Evolutionary conservation across 2,797 vertebrate species (phyloP), one percentile per base, ranked within the genome.

Genomic region (Macroramphosus scolopax): DNA sequence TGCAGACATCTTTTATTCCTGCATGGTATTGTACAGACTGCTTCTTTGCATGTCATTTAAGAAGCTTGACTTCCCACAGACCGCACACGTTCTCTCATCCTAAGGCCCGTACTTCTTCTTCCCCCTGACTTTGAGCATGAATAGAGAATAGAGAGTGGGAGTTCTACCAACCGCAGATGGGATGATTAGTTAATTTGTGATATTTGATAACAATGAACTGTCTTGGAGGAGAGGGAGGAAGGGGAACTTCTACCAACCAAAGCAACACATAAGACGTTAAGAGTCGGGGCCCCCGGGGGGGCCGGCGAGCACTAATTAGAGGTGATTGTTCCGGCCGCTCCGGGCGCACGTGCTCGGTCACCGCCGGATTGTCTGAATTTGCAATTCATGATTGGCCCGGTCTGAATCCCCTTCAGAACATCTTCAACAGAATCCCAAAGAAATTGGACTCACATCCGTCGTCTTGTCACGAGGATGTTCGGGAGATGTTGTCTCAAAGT

Each of bases 1-100:
- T 85, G 73, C 83, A 78, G 81, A 87, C 76, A 75, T 85, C 52
- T 65, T 72, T 70, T 82, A 72, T 77, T 85, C 79, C 81, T 85
- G 88, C 88, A 91, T 91, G 89, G 76, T 80, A 51, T 78, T 59
- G 62, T 55, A 76, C 65, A 76, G 75, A 83, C 79, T 84, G 79
- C 80, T 88, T 75, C 63, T 80, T 75, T 87, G 86, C 86, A 88
- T 88, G 86, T 68, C 74, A 65, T 64, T 37, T 25, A 31, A 60
- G 64, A 68, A 48, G 72, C 67, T 76, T 75, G 74, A 77, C 63
- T 60, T n/a, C 61, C 67, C 67, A 76, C 63, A 62, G 63, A 72
- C 44, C 32, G 30, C 75, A 70, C 73, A 71, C 55, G 31, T 65
- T 38, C 62, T 55, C 61, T 72, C 68, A 54, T 52, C 60, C 25